These are phyloP conservation scores for Xenotilapia flavipinnis DNA, from an alignment of 2,113 vertebrate genomes.

Conservation along the genomic window DNA sequence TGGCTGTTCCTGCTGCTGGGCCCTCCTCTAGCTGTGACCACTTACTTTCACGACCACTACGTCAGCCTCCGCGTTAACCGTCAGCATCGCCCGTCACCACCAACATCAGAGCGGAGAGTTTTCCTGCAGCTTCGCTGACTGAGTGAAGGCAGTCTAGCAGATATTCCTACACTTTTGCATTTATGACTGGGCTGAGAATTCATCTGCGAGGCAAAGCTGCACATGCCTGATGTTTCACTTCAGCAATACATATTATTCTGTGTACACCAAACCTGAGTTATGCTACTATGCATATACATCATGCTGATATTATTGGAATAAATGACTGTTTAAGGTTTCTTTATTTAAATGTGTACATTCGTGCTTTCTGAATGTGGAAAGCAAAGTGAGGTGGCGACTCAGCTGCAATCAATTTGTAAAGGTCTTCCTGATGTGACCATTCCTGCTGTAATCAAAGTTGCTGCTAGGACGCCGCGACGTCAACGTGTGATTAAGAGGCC, in stretches of 20 bases:
- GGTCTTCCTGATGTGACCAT: neutral
- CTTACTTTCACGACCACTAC: slow-evolving; percentile 47
- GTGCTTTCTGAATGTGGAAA: neutral
- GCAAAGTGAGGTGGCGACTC: neutral
- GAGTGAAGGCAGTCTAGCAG: neutral
- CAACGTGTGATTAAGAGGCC: neutral
- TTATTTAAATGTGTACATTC: neutral
- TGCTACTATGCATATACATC: neutral
- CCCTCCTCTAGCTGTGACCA: slow-evolving; percentile 13
- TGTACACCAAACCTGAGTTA: neutral
- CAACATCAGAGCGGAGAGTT: neutral
- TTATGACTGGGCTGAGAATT: neutral
- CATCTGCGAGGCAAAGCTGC: neutral
- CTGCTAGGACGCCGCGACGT: neutral
- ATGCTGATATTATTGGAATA: neutral
- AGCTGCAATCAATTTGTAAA: neutral
- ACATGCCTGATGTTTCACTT: neutral
- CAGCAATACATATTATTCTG: neutral
- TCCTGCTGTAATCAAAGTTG: neutral
- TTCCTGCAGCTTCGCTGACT: neutral
- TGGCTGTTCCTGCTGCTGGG: slow-evolving; percentile 44
- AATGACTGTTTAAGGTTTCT: neutral
- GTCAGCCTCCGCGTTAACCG: neutral
- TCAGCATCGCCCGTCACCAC: neutral
- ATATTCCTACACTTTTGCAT: neutral